Evolutionary conservation across 2,797 vertebrate genomes (phyloP), one percentile per base, ranked within the genome.

Genomic region (Gadopsis bispinosus): DNA sequence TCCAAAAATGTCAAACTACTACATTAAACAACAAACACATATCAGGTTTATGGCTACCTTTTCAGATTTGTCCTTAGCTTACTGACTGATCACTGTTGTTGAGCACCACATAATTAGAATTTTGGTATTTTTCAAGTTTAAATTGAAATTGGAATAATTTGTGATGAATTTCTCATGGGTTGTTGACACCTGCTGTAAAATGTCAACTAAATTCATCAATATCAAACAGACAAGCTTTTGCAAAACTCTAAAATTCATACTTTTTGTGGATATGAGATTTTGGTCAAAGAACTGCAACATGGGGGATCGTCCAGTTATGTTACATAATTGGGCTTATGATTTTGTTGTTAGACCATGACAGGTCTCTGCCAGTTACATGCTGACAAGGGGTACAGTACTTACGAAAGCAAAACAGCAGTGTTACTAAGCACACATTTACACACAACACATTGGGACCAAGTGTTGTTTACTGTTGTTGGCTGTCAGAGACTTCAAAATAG

Each of bases 341-440:
- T 77, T 75, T 1, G 51, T 81, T 75, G 71, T 70, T 48, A 81
- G 76, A 77, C 77, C 88, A 88, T 83, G 89, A 87, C 77, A 81
- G 75, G 83, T 85, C 84, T 84, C 87, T 91, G 88, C 88, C 90
- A 91, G 91, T 91, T 90, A 89, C 90, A 85, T 87, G 90, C 89
- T 67, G 86, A 89, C 76, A 62, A 65, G 87, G 91, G 92, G 89
- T 95, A 95, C 94, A 95, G 94, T 95, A 95, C 93, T 93, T 92
- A 83, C 71, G 72, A 91, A 89, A 91, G 77, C 81, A 90, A 85
- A 93, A 94, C 92, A 95, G 92, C 93, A 95, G 92, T 94, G 91
- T 93, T 88, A 87, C 87, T 88, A 81, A 94, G 86, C 93, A 92
- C 89, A 94, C 87, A 92, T 82, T 84, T 89, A 91, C 85, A 94